Evolutionary conservation across 2,888 invertebrate species (phyloP), one percentile per base, ranked within the genome.

Genomic region (Ormyrus rosae): DNA sequence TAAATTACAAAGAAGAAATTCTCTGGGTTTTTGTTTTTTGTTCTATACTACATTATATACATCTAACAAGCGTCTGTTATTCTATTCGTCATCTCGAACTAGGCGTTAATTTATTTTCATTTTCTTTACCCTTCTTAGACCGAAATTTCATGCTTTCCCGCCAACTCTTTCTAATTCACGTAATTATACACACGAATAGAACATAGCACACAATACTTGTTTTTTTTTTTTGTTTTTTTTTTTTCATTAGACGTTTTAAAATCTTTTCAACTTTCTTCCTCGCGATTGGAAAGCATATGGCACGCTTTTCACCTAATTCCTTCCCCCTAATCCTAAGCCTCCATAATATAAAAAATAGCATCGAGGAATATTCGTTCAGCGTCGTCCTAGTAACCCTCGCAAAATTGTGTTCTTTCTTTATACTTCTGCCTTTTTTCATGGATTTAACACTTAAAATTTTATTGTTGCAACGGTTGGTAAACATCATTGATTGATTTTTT

Each of bases 31-130:
- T 81, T 73, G 34, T 34, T 34, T 34, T 80, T 78, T 63, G 83
- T 84, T 85, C 86, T 89, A 89, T 89, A 86, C 88, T 89, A 90
- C 88, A 88, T 85, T 90, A 90, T 90, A 86, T 90, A 90, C 90
- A 90, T 85, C 85, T 85, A 87, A 85, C 87, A 87, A 89, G 86
- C 86, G 86, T 86, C 84, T 85, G 82, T 83, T 83, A 85, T 80
- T 82, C 76, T 81, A 74, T 82, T 84, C 80, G 69, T 61, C 80
- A 75, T 79, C 72, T 81, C 56, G 60, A 46, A 55, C 80, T 80
- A 81, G 78, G 70, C 76, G 76, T 80, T 83, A 79, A 65, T 83
- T 82, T 84, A 72, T 85, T 74, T 82, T 82, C 81, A 34, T 76
- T 81, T 79, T 34, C 80, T 68, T 67, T 55, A 56, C 51, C 50